Percentiles rank a stretch among this genome's conserved stretches.
phyloP scores from a whole-genome alignment of 2,113 vertebrate genomes.

The Lipophrys pholis region DNA sequence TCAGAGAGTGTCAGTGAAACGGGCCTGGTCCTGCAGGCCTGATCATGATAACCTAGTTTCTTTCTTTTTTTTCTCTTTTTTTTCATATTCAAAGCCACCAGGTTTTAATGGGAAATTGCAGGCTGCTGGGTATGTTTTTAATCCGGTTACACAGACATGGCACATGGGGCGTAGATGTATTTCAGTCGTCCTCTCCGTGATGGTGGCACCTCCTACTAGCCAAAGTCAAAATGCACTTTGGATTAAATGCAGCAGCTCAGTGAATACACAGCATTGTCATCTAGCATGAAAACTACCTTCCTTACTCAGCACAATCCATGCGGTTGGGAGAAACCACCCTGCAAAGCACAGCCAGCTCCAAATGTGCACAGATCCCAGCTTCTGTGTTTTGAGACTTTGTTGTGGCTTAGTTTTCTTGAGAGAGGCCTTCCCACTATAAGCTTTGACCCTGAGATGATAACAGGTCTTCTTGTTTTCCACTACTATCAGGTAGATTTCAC shows the following conservation, averaged over 20 bases:
- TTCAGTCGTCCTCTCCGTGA: conserved; percentile 12
- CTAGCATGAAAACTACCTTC: background rate
- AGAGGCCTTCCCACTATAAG: conserved; percentile 7
- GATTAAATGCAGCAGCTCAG: background rate
- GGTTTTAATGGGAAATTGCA: conserved; percentile 49
- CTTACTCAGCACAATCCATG: conserved; percentile 12
- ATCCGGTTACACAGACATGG: conserved; percentile 39
- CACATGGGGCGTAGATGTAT: conserved; percentile 29
- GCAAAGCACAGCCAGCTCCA: conserved; percentile 23
- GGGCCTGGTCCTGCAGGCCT: conserved; percentile 66
- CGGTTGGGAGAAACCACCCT: conserved; percentile 20
- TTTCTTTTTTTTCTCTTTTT: conserved; percentile 4
- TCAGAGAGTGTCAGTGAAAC: conserved; percentile 46
- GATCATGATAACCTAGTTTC: conserved; percentile 48
- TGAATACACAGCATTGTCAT: background rate
- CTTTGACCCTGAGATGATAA: conserved; percentile 42
- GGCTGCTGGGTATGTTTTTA: conserved; percentile 55
- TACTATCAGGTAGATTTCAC: conserved; percentile 12
- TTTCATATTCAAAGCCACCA: conserved; percentile 41
- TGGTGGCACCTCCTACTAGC: conserved; percentile 12
- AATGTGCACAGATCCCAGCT: too few species aligned
- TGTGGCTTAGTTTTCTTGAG: conserved; percentile 5
- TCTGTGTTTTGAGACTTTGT: background rate
- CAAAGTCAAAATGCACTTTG: conserved; percentile 10
- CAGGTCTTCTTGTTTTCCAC: conserved; percentile 33